phyloP scores from a whole-genome alignment of 2,797 vertebrate species.

The Molossus molossus region DNA sequence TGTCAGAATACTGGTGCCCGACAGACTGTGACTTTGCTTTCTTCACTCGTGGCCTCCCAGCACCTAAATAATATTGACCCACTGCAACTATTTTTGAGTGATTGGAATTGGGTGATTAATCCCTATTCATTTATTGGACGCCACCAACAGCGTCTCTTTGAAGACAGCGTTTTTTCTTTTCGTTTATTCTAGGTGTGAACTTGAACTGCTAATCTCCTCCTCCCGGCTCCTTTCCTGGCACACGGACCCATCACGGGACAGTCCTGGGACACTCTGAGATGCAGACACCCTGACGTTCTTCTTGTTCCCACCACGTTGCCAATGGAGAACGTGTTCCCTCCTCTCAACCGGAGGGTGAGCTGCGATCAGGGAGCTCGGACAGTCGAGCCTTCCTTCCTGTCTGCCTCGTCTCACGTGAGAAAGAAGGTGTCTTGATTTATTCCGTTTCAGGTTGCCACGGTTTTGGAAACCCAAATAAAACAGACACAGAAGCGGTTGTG shows the following conservation, averaged over 20 bases:
- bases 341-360: not conserved
- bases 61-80: not conserved
- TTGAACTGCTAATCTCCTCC: not conserved
- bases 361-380: not conserved
- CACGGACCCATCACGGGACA: not conserved
- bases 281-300: not conserved
- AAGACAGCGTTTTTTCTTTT: not conserved
- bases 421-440: slow-evolving; percentile 27
- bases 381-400: not conserved
- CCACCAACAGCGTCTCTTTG: not conserved
- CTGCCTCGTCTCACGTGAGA: not conserved
- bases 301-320: not conserved
- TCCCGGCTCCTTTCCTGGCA: not conserved
- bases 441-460: not conserved
- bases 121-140: slow-evolving; percentile 29
- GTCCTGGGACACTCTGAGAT: not conserved
- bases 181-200: not conserved
- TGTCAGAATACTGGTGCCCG: not conserved
- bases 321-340: not conserved
- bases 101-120: not conserved
- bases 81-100: not conserved
- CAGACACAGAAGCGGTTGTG: not conserved
- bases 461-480: slow-evolving; percentile 54
- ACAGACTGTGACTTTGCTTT: not conserved
- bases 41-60: not conserved